Conservation (phyloP, 2,888 invertebrate species). For the Philaethria dido region DNA sequence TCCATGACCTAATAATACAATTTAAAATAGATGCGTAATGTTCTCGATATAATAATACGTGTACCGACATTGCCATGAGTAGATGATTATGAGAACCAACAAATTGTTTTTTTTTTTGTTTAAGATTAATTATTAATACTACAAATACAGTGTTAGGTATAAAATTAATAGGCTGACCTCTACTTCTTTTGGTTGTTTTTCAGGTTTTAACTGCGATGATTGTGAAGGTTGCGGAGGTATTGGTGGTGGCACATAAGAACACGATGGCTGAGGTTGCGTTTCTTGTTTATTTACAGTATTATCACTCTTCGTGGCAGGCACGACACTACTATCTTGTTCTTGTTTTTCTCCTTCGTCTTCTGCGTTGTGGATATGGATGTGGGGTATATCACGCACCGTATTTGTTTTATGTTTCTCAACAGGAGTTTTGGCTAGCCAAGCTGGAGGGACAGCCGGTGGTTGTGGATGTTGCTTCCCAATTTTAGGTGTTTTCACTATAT, state of each 20-base stretch:
- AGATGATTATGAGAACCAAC: slow-evolving; percentile 21
- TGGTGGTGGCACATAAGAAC: slow-evolving; percentile 66
- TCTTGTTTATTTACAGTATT: slow-evolving; percentile 50
- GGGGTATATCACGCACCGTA: slow-evolving; percentile 57
- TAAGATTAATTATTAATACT: not conserved
- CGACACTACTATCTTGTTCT: slow-evolving; percentile 55
- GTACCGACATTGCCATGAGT: slow-evolving; percentile 67
- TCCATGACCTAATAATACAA: slow-evolving; percentile 79
- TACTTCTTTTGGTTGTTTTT: slow-evolving; percentile 72
- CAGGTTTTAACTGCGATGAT: slow-evolving; percentile 66
- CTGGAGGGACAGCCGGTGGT: slow-evolving; percentile 73
- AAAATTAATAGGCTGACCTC: slow-evolving; percentile 70
- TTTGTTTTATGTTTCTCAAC: slow-evolving; percentile 30
- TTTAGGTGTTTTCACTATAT: slow-evolving; percentile 49
- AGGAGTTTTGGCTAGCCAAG: slow-evolving; percentile 64
- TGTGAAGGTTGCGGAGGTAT: slow-evolving; percentile 51
- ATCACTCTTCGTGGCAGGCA: slow-evolving; percentile 54
- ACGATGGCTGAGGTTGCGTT: slow-evolving; percentile 69
- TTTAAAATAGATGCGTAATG: slow-evolving; percentile 78
- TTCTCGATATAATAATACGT: slow-evolving; percentile 62
- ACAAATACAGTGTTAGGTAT: not conserved
- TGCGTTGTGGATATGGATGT: slow-evolving; percentile 66
- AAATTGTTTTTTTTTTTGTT: slow-evolving; percentile 49
- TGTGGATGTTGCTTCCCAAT: slow-evolving; percentile 57
- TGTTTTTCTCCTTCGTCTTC: slow-evolving; percentile 53